Evolutionary conservation across 2,888 invertebrate species (phyloP).

Genomic region (Apocheima hispidaria): DNA sequence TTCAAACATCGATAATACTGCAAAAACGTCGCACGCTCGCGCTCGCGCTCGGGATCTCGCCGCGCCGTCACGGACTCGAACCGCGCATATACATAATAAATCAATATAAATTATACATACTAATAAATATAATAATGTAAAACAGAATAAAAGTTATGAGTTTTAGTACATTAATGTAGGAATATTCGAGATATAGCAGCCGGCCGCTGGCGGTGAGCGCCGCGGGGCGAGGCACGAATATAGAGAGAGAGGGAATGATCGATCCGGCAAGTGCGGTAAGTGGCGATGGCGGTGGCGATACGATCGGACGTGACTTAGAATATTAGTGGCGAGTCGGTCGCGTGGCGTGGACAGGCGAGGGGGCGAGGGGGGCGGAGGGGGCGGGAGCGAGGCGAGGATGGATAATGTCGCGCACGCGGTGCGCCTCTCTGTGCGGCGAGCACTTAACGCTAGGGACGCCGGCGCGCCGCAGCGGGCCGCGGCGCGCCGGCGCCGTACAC

Average conservation of each 20-base stretch:
- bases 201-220: neutral
- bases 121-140: neutral
- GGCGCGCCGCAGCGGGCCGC: neutral
- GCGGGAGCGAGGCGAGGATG: neutral
- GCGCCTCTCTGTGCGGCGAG: constrained; percentile 19
- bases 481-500: neutral
- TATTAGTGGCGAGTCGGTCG: neutral
- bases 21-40: constrained; percentile 30
- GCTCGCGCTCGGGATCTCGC: constrained; percentile 41
- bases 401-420: constrained; percentile 12
- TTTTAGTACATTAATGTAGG: constrained; percentile 12
- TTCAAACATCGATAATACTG: too few relatives aligned
- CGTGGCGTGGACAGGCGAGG: neutral
- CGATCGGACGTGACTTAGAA: neutral
- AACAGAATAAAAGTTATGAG: neutral
- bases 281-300: neutral
- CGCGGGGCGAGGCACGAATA: too few relatives aligned
- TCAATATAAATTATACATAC: constrained; percentile 2
- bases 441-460: constrained; percentile 9
- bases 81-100: constrained; percentile 13
- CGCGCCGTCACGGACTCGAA: constrained; percentile 26
- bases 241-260: too few relatives aligned
- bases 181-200: neutral
- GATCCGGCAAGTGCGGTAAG: neutral
- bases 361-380: neutral